phyloP scores from a whole-genome alignment of 2,113 vertebrate species.

The Vombatus ursinus region DNA sequence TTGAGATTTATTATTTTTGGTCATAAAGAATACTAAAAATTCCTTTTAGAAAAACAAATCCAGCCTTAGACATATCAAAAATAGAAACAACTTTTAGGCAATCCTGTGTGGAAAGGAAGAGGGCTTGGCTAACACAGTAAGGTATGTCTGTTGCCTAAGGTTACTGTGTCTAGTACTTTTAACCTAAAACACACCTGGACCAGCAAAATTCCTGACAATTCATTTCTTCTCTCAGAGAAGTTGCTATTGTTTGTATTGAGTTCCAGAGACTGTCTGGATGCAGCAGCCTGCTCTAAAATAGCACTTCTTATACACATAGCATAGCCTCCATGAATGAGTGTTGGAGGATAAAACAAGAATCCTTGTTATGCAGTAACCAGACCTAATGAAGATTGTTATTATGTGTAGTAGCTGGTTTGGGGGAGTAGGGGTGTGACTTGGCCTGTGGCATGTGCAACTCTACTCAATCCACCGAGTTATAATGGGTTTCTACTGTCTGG shows the following conservation, averaged over 20 bases:
- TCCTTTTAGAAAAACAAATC: background rate
- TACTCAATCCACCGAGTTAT: background rate
- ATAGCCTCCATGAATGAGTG: background rate
- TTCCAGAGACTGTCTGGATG: background rate
- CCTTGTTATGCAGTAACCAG: background rate
- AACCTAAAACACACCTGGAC: background rate
- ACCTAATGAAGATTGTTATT: background rate
- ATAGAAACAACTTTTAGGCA: background rate
- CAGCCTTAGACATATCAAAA: background rate
- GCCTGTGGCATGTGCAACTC: background rate
- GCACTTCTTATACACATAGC: background rate
- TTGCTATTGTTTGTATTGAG: fast-evolving
- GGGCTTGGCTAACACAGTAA: background rate
- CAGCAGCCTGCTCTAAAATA: background rate
- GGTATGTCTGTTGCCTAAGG: background rate
- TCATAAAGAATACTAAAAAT: background rate
- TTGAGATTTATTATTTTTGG: background rate
- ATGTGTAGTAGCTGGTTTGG: background rate
- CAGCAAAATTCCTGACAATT: background rate
- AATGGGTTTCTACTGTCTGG: background rate
- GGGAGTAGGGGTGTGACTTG: background rate
- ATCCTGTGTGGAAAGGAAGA: background rate
- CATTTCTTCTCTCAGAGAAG: background rate
- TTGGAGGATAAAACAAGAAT: background rate
- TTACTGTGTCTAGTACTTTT: background rate